Base-by-base conservation (phyloP, 1,140 invertebrate genomes). In the Drosophila miranda region DNA sequence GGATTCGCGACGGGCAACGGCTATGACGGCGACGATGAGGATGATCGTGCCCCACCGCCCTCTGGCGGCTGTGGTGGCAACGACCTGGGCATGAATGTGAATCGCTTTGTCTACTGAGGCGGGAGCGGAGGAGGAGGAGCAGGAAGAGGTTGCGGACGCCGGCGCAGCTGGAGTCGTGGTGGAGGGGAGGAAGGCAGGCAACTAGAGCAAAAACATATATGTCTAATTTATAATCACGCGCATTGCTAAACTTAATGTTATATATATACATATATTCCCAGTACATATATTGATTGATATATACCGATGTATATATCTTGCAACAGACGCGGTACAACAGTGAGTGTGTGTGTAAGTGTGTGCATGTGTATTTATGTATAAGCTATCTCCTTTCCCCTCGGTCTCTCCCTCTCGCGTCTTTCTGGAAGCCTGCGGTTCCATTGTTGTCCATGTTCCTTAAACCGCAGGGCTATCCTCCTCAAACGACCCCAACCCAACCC, bases 21-120 rank as follows among this genome's bases (percentile, higher is more conserved):
- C 3, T 76, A 68, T 14, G 79, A 89, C 7, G 70, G 70, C 8
- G 71, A 86, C 14, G 86, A 90, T 42, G 87, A 90, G 14, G 84
- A 89, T 26, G 84, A 89, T 43, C 73, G 78, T 13, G 64, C 70
- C 26, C 86, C 78, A 21, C 86, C 89, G n/a, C 83, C 84, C 1
- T 52, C 72, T n/a, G 78, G 88, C n/a, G 82, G 86, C 21, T 90
- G 89, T 58, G 89, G 89, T 30, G 74, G 81, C 53, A 90, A 90
- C 43, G 78, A 75, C 11, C 49, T 90, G 53, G 80, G 70, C 63
- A 83, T 84, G 67, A 89, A 89, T 58, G 55, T 87, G 14, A 90
- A 90, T 78, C 78, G 89, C n/a, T 90, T 90, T 53, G 84, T 90
- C 6, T 87, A 70, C 51, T 87, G 72, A 86, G 63, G 28, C 23